Evolutionary conservation across 2,888 invertebrate species (phyloP).

Genomic region (Agonopterix alstromeriana): DNA sequence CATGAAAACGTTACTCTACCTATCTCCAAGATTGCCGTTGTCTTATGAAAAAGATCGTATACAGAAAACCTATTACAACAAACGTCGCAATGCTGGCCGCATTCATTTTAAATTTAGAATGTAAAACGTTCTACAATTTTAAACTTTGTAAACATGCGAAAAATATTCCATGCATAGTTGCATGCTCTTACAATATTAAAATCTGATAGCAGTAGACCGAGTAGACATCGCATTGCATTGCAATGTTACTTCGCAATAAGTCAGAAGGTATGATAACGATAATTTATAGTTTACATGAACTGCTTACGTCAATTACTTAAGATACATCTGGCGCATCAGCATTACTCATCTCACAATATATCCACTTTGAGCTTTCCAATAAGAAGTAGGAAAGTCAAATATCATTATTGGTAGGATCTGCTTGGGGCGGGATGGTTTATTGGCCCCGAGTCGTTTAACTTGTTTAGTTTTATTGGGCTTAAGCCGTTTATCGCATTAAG

Average conservation of each 20-base stretch:
- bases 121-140: slow-evolving; percentile 18
- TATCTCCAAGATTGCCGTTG: slow-evolving; percentile 21
- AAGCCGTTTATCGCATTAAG: slow-evolving; percentile 68
- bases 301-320: slow-evolving; percentile 43
- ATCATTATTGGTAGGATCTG: slow-evolving; percentile 39
- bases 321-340: slow-evolving; percentile 29
- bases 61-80: slow-evolving; percentile 15
- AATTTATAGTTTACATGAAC: slow-evolving; percentile 36
- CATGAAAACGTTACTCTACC: slow-evolving; percentile 30
- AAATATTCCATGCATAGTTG: slow-evolving; percentile 15
- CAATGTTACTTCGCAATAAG: slow-evolving; percentile 5
- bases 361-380: slow-evolving; percentile 20
- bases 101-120: slow-evolving; percentile 20
- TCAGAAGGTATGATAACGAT: slow-evolving; percentile 23
- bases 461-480: slow-evolving; percentile 67
- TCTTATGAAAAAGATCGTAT: slow-evolving; percentile 13
- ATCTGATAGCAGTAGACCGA: slow-evolving; percentile 12
- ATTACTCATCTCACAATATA: slow-evolving; percentile 38
- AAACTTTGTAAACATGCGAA: slow-evolving; percentile 18
- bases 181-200: slow-evolving; percentile 8
- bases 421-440: slow-evolving; percentile 47
- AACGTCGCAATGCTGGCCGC: slow-evolving; percentile 7
- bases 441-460: slow-evolving; percentile 54
- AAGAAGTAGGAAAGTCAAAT: slow-evolving; percentile 27
- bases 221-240: slow-evolving; percentile 7